Evolutionary conservation across 2,888 invertebrate genomes (phyloP).

Genomic region (Drosophila rellima): DNA sequence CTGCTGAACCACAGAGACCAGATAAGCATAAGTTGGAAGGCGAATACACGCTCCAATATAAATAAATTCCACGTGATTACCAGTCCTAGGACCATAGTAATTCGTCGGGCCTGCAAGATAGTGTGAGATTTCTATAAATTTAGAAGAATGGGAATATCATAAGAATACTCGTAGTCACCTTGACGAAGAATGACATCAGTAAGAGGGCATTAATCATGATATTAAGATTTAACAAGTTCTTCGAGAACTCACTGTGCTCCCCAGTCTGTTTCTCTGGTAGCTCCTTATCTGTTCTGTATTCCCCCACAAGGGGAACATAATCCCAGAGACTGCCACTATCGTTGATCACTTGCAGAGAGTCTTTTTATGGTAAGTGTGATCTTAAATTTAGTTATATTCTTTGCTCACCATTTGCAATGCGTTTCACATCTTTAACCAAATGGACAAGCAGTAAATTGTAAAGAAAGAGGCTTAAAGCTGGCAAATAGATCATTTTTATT

Average conservation of each 20-base stretch:
- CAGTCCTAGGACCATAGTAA: not conserved
- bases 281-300: not conserved
- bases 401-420: constrained; percentile 20
- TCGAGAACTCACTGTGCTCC: not conserved
- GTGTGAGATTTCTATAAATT: not conserved
- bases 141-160: fast-evolving
- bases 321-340: not conserved
- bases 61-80: constrained; percentile 43
- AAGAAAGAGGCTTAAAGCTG: constrained; percentile 9
- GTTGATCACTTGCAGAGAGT: too few species aligned
- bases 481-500: constrained; percentile 11
- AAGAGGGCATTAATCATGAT: constrained; percentile 8
- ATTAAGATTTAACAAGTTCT: not conserved
- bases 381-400: not conserved
- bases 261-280: not conserved
- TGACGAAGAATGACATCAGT: not conserved
- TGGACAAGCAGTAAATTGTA: constrained; percentile 14
- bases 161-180: constrained; percentile 15
- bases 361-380: not conserved
- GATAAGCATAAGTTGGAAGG: not conserved
- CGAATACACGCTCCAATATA: constrained; percentile 12
- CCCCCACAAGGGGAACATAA: not conserved
- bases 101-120: not conserved
- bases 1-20: constrained; percentile 25
- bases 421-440: not conserved